Evolutionary conservation across 2,797 vertebrate species (phyloP).

Genomic region (Cichlasoma orientale): DNA sequence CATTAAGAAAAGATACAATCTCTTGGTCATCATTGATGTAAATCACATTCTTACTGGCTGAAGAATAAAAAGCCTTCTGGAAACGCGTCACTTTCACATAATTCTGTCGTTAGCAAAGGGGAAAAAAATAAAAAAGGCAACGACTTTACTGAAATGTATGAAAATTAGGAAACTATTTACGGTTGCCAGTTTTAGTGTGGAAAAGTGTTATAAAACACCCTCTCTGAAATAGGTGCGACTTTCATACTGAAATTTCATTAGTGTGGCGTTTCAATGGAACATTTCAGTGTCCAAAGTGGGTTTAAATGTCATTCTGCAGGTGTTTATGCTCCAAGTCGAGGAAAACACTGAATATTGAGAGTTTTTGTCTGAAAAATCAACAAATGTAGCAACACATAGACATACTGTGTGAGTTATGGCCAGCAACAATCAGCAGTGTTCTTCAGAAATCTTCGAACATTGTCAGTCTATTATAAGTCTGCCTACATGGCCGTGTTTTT

Average conservation of each 20-base stretch:
- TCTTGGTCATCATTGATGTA: not conserved
- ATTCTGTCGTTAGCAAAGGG: not conserved
- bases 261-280: constrained; percentile 29
- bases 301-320: constrained; percentile 15
- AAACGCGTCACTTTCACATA: not conserved
- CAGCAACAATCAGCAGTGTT: not conserved
- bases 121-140: not conserved
- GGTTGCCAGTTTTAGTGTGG: constrained; percentile 2
- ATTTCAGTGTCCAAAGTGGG: not conserved
- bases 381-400: not conserved
- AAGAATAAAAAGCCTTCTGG: not conserved
- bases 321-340: not conserved
- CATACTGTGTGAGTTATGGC: not conserved
- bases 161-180: constrained; percentile 8
- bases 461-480: not conserved
- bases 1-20: constrained; percentile 1
- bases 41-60: not conserved
- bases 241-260: constrained; percentile 22
- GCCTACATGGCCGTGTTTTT: not conserved
- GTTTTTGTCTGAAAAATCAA: not conserved
- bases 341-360: not conserved
- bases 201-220: constrained; percentile 23
- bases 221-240: constrained; percentile 19
- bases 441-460: not conserved
- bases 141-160: constrained; percentile 1